phyloP scores from a whole-genome alignment of 1,140 invertebrate genomes.

The Drosophila chauvacae region DNA sequence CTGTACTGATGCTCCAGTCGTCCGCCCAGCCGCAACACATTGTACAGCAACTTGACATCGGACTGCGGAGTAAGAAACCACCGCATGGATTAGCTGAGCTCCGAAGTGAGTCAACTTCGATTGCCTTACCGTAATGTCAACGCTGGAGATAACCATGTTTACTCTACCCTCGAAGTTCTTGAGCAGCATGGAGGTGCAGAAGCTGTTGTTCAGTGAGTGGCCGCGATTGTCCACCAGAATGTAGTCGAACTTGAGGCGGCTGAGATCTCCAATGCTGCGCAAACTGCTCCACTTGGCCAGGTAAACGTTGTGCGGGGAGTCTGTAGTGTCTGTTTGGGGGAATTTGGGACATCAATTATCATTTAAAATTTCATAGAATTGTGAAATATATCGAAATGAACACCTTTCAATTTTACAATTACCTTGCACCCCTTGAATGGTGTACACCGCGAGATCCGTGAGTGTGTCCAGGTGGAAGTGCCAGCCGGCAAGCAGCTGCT shows the following conservation, averaged over 20 bases:
- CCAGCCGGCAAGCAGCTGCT: conserved; percentile 69
- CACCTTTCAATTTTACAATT: neutral
- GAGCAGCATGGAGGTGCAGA: conserved; percentile 76
- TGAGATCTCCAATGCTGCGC: conserved; percentile 71
- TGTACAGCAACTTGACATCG: conserved; percentile 75
- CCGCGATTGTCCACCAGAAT: conserved; percentile 78
- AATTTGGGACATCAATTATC: neutral
- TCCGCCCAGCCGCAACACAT: conserved; percentile 69
- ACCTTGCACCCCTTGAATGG: conserved; percentile 62
- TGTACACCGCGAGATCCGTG: conserved; percentile 60
- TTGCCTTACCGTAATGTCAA: conserved; percentile 72
- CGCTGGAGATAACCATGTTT: conserved; percentile 79
- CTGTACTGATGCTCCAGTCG: conserved; percentile 67
- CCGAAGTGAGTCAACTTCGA: neutral
- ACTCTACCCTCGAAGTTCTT: conserved; percentile 75
- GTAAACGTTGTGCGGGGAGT: conserved; percentile 67
- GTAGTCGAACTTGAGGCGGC: conserved; percentile 75
- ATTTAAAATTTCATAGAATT: neutral
- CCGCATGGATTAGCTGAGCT: neutral
- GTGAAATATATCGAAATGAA: neutral
- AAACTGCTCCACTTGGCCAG: conserved; percentile 75
- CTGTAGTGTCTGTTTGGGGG: conserved; percentile 54
- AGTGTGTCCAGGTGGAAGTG: conserved; percentile 73
- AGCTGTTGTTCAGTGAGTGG: conserved; percentile 70
- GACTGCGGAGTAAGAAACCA: conserved; percentile 42